Percentiles rank a stretch among this genome's conserved stretches.
Evolutionary conservation across 2,113 vertebrate species (phyloP).

Genomic region (Festucalex cinctus): DNA sequence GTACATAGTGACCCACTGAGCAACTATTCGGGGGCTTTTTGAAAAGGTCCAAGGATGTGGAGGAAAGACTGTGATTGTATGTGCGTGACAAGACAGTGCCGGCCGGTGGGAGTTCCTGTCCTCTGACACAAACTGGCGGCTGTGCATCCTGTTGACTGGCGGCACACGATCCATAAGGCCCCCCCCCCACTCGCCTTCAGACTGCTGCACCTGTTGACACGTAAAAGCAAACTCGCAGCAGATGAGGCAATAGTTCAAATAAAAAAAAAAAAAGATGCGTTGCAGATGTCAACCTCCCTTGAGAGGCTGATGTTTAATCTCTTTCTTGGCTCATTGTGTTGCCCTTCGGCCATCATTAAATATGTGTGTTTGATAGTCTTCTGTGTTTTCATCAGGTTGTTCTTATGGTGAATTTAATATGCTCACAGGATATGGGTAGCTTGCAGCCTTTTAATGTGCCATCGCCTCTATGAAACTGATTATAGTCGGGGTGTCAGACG

Average conservation of each 20-base stretch:
- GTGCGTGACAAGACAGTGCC: conserved; percentile 42
- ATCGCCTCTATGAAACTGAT: no score
- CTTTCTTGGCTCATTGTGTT: not conserved
- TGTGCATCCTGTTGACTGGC: conserved; percentile 44
- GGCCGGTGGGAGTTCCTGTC: conserved; percentile 31
- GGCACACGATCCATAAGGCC: not conserved
- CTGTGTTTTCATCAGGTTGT: no score
- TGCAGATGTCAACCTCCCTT: not conserved
- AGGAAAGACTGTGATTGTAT: not conserved
- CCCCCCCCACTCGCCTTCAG: not conserved
- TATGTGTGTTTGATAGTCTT: not conserved
- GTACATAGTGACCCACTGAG: conserved; percentile 16
- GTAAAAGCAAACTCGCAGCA: not conserved
- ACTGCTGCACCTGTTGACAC: not conserved
- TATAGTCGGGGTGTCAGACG: no score
- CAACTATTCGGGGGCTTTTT: conserved; percentile 8
- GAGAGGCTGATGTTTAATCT: not conserved
- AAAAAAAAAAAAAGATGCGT: not conserved
- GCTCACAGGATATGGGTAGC: no score
- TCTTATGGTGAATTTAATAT: no score
- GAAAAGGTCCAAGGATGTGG: conserved; percentile 15
- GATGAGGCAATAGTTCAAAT: not conserved
- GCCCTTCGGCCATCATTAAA: not conserved
- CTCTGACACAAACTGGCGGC: conserved; percentile 29
- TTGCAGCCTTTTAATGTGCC: no score